Percentiles rank a stretch among this genome's conserved stretches.
Conservation (phyloP, 1,140 invertebrate genomes). For the Trichoplusia ni region DNA sequence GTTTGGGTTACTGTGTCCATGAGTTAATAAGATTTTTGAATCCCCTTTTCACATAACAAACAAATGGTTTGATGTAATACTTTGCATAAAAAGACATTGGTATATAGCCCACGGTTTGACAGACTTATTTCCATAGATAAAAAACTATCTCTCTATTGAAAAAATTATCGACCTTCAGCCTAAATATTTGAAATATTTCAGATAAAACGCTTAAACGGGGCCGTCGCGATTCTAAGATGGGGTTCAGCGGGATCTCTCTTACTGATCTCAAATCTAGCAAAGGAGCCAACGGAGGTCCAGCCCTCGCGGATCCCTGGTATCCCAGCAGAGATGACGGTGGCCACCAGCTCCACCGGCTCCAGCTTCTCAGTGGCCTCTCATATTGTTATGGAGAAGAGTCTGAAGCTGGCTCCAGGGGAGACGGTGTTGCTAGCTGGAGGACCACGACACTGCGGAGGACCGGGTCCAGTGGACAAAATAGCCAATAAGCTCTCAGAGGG, state of each 20-base stretch:
- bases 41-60: no score
- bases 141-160: no score
- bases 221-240: conserved; percentile 63
- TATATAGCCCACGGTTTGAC: no score
- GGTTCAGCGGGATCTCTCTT: conserved; percentile 62
- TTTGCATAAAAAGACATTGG: no score
- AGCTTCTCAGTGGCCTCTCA: conserved; percentile 51
- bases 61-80: no score
- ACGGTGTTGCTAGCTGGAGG: conserved; percentile 58
- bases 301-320: conserved; percentile 64
- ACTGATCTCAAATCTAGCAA: conserved; percentile 57
- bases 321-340: conserved; percentile 64
- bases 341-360: conserved; percentile 59
- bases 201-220: conserved; percentile 61
- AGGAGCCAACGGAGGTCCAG: conserved; percentile 49
- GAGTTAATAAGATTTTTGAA: no score
- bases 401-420: conserved; percentile 65
- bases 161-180: no score
- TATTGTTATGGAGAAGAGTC: conserved; percentile 50
- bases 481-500: conserved; percentile 71
- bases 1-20: no score
- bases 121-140: no score
- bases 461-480: conserved; percentile 75
- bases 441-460: conserved; percentile 67
- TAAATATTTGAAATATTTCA: conserved; percentile 40